These are phyloP conservation scores for Leuctra nigra DNA, from an alignment of 2,888 invertebrate species.

Conservation along the genomic window DNA sequence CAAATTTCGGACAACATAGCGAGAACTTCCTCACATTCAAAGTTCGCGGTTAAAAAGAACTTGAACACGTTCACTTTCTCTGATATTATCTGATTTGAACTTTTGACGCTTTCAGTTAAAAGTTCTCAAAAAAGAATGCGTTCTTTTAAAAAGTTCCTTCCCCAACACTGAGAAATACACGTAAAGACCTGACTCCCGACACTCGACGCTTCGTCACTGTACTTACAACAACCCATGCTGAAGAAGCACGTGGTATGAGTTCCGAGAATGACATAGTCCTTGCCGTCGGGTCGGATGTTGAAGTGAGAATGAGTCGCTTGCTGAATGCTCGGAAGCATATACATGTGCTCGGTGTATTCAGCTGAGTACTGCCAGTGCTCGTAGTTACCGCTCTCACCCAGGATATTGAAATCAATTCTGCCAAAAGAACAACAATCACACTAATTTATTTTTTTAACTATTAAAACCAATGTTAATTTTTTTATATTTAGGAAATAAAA, in stretches of 20 bases:
- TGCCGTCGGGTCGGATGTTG: slow-evolving; percentile 46
- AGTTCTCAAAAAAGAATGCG: too few relatives aligned
- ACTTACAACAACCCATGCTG: slow-evolving; percentile 53
- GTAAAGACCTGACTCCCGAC: too few relatives aligned
- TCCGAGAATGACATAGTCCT: slow-evolving; percentile 51
- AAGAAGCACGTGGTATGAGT: slow-evolving; percentile 58
- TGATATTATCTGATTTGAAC: too few relatives aligned
- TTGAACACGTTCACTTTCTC: too few relatives aligned
- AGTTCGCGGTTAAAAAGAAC: too few relatives aligned
- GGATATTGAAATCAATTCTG: slow-evolving; percentile 55
- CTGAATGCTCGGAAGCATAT: slow-evolving; percentile 55
- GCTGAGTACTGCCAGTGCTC: slow-evolving; percentile 64
- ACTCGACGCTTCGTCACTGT: too few relatives aligned
- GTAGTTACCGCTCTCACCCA: slow-evolving; percentile 56
- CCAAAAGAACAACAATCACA: slow-evolving; percentile 26
- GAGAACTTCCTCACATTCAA: too few relatives aligned
- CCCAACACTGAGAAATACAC: too few relatives aligned
- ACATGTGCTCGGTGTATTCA: slow-evolving; percentile 55
- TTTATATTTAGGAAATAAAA: neutral
- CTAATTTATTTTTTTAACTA: neutral
- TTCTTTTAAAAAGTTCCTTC: too few relatives aligned
- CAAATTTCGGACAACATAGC: too few relatives aligned
- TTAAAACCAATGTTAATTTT: neutral
- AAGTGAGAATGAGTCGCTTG: slow-evolving; percentile 53
- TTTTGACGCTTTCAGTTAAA: too few relatives aligned